phyloP scores from a whole-genome alignment of 1,140 invertebrate species.

The Macrotrachela quadricornifera region DNA sequence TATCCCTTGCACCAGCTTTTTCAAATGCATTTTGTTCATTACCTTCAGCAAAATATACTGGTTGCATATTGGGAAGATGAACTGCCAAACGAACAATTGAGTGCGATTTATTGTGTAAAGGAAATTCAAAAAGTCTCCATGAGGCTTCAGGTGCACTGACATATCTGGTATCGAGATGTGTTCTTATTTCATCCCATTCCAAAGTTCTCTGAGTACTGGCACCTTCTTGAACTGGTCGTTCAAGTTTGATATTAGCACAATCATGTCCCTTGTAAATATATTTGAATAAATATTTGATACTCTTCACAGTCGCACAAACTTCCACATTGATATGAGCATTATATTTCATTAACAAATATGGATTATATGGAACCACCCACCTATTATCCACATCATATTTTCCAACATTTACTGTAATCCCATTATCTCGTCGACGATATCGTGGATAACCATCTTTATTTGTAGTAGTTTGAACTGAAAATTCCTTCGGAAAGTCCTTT shows the following conservation, averaged over 20 bases:
- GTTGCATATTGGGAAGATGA: neutral
- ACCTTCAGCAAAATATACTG: too few relatives aligned
- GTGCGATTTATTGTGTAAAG: neutral
- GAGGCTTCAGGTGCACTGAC: conserved; percentile 3
- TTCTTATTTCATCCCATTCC: neutral
- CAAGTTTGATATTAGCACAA: neutral
- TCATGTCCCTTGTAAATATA: conserved; percentile 11
- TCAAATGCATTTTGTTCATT: neutral
- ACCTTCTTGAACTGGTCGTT: neutral
- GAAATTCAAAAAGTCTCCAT: neutral
- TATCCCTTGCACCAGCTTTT: neutral
- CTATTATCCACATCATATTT: conserved; percentile 9
- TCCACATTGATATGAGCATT: conserved; percentile 13
- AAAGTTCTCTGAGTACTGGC: neutral
- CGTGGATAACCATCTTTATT: conserved; percentile 26
- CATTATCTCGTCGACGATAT: conserved; percentile 17
- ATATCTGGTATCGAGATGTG: neutral
- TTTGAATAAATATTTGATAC: conserved; percentile 12
- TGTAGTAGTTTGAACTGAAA: conserved; percentile 21
- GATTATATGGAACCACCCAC: conserved; percentile 13
- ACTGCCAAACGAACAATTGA: neutral
- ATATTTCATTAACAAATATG: conserved; percentile 7
- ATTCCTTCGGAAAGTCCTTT: conserved; percentile 24
- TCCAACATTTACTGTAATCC: neutral
- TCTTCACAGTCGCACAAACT: conserved; percentile 10